These are phyloP conservation scores for Rostratula benghalensis DNA, from an alignment of 2,113 vertebrate species.

Conservation along the genomic window DNA sequence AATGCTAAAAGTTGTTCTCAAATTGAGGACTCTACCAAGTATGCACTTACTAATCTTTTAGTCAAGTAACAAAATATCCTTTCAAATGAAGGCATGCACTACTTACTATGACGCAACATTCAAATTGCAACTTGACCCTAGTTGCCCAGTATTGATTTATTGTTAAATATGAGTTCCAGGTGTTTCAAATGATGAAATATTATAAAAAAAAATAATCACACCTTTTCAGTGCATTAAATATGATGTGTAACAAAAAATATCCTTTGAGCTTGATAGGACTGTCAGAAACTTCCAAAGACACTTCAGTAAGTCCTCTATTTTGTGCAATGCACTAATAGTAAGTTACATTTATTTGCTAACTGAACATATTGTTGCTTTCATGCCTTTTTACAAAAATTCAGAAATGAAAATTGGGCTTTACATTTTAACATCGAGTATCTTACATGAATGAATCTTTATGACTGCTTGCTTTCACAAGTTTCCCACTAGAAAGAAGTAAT, in stretches of 20 bases:
- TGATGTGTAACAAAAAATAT: background rate
- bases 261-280: background rate
- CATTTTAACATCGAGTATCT: background rate
- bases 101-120: background rate
- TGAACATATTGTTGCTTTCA: background rate
- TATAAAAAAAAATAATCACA: background rate
- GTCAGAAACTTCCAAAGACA: background rate
- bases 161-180: background rate
- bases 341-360: background rate
- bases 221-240: background rate
- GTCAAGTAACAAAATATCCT: background rate
- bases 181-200: background rate
- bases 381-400: background rate
- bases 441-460: background rate
- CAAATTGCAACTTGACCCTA: background rate
- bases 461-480: background rate
- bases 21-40: background rate
- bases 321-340: background rate
- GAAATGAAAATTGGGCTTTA: background rate
- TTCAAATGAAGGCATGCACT: background rate
- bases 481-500: background rate
- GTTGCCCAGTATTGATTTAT: background rate
- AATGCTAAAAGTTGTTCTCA: background rate
- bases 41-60: background rate
- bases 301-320: background rate